Evolutionary conservation across 2,888 invertebrate species (phyloP).

Genomic region (Meghimatium bilineatum): DNA sequence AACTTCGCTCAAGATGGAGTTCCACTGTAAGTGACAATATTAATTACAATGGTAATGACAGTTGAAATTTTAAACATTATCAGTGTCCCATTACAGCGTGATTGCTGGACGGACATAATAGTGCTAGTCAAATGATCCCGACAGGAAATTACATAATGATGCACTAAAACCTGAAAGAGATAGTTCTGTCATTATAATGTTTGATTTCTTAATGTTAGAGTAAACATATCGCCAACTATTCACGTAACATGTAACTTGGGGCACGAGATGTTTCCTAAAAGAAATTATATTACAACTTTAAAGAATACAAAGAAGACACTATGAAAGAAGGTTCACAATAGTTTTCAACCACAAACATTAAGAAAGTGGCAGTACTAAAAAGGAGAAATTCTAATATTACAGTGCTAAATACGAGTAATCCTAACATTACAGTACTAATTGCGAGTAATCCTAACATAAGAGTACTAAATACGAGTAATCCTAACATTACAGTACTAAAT

Average conservation of each 20-base stretch:
- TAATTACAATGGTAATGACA: conserved; percentile 25
- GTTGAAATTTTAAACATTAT: conserved; percentile 24
- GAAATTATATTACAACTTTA: too few relatives aligned
- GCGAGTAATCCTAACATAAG: too few relatives aligned
- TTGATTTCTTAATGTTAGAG: neutral
- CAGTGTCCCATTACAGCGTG: neutral
- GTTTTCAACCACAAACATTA: too few relatives aligned
- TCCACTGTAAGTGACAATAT: conserved; percentile 7
- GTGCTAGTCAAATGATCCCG: neutral
- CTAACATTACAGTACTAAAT: too few relatives aligned
- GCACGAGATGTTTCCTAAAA: neutral
- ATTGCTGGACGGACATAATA: neutral
- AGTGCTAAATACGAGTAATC: too few relatives aligned
- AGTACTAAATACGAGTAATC: too few relatives aligned
- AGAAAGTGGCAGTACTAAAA: too few relatives aligned
- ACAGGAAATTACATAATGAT: conserved; percentile 7
- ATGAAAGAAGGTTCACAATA: too few relatives aligned
- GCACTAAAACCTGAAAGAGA: neutral
- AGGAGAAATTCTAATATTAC: too few relatives aligned
- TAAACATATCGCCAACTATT: neutral
- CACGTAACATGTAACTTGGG: neutral
- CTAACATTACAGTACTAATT: too few relatives aligned
- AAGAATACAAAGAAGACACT: too few relatives aligned
- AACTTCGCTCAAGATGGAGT: neutral
- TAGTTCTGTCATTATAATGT: neutral